Evolutionary conservation across 2,113 vertebrate genomes (phyloP).

Genomic region (Shinisaurus crocodilurus): DNA sequence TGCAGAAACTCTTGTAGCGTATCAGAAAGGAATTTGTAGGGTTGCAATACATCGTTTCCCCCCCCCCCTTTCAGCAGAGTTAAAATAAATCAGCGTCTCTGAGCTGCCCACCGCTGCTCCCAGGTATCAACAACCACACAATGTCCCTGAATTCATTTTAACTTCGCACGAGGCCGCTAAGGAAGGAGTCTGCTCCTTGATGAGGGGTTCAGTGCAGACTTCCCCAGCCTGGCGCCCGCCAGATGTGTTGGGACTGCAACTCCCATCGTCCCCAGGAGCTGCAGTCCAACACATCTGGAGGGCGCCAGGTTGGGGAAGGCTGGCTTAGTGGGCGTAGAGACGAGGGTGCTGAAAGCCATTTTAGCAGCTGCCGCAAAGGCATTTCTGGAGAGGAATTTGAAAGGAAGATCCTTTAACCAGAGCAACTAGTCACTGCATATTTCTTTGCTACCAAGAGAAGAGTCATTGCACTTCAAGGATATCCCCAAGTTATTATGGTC

Average conservation of each 20-base stretch:
- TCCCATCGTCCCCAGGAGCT: no score
- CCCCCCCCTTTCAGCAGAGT: not conserved
- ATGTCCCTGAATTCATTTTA: not conserved
- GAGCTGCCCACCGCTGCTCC: not conserved
- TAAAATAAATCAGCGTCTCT: not conserved
- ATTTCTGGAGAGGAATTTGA: no score
- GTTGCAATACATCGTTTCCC: no score
- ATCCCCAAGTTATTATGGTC: not conserved
- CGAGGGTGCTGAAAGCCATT: not conserved
- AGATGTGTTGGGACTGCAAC: no score
- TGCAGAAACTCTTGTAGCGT: not conserved
- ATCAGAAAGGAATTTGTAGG: not conserved
- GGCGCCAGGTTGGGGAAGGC: no score
- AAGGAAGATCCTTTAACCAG: not conserved
- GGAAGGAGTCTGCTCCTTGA: not conserved
- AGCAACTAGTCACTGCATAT: no score
- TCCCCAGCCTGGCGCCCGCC: no score
- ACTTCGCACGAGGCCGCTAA: not conserved
- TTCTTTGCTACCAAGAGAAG: not conserved
- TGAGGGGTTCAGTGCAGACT: not conserved
- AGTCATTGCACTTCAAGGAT: not conserved
- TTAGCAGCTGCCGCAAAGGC: no score
- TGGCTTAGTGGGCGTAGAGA: not conserved
- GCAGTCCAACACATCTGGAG: no score
- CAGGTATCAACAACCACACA: not conserved